Percentiles rank a stretch among this genome's conserved stretches.
Conservation (phyloP, 2,888 invertebrate species). For the Phengaris alcon region DNA sequence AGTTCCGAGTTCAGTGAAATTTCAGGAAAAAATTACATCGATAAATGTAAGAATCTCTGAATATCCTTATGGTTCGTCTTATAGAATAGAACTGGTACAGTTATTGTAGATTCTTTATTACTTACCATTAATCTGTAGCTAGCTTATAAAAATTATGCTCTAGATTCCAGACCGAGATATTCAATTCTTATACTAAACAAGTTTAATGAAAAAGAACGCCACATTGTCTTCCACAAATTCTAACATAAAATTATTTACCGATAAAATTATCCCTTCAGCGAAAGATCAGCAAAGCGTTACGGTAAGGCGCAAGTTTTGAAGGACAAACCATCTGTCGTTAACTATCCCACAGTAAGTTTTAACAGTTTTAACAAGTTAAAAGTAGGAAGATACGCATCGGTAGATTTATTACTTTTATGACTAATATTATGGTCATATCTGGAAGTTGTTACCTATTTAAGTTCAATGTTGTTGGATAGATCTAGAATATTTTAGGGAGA, state of each 20-base stretch:
- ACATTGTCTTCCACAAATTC: too few relatives aligned
- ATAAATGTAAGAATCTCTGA: too few relatives aligned
- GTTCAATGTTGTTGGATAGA: too few relatives aligned
- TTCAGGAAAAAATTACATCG: background rate
- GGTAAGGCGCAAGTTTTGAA: slow-evolving; percentile 11
- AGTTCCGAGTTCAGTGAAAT: background rate
- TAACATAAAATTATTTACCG: too few relatives aligned
- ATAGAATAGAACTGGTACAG: background rate
- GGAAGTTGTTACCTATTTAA: too few relatives aligned
- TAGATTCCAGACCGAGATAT: too few relatives aligned
- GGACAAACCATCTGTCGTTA: background rate
- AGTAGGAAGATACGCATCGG: slow-evolving; percentile 1
- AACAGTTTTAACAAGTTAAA: background rate
- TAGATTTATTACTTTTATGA: background rate
- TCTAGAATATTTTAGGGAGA: too few relatives aligned
- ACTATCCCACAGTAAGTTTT: background rate
- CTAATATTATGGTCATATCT: background rate
- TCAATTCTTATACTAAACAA: too few relatives aligned
- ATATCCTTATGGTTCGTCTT: too few relatives aligned
- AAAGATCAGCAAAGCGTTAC: slow-evolving; percentile 16
- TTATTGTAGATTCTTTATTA: background rate
- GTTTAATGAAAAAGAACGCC: too few relatives aligned
- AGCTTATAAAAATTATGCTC: too few relatives aligned
- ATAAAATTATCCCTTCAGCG: slow-evolving; percentile 6
- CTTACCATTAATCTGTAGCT: too few relatives aligned